These are phyloP conservation scores for Patella ulyssiponensis DNA, from an alignment of 2,888 invertebrate species.

Conservation along the genomic window DNA sequence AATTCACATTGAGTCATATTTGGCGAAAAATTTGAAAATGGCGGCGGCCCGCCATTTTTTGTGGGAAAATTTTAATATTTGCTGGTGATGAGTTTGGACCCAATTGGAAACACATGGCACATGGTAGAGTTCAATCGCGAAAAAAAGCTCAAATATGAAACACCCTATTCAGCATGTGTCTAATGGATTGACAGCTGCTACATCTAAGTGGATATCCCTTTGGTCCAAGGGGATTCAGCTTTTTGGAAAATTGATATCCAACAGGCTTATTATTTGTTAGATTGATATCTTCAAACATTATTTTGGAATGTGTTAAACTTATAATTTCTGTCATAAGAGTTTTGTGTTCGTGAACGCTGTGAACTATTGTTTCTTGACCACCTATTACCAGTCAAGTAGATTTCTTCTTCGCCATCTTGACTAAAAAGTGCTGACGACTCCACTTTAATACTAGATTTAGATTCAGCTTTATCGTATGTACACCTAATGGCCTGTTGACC, in stretches of 20 bases:
- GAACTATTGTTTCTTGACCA: background rate
- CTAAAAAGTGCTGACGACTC: background rate
- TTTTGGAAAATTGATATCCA: background rate
- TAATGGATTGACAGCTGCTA: background rate
- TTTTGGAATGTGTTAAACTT: background rate
- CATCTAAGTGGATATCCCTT: background rate
- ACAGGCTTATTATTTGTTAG: background rate
- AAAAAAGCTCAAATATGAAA: too few relatives aligned
- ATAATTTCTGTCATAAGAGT: background rate
- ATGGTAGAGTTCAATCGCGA: too few relatives aligned
- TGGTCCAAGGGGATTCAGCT: background rate
- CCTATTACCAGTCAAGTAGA: background rate
- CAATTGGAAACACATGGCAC: too few relatives aligned
- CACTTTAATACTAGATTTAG: background rate
- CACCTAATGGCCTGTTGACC: background rate
- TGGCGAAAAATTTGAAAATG: too few relatives aligned
- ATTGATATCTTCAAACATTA: too few relatives aligned
- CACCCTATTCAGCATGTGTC: too few relatives aligned
- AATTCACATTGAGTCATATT: too few relatives aligned
- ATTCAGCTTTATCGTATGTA: background rate
- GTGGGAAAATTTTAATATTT: too few relatives aligned
- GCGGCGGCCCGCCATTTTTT: too few relatives aligned
- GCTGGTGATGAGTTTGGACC: too few relatives aligned
- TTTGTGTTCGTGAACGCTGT: too few relatives aligned
- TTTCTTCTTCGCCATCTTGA: background rate